These are phyloP conservation scores for Ictalurus punctatus DNA, from an alignment of 2,113 vertebrate genomes.

Conservation along the genomic window DNA sequence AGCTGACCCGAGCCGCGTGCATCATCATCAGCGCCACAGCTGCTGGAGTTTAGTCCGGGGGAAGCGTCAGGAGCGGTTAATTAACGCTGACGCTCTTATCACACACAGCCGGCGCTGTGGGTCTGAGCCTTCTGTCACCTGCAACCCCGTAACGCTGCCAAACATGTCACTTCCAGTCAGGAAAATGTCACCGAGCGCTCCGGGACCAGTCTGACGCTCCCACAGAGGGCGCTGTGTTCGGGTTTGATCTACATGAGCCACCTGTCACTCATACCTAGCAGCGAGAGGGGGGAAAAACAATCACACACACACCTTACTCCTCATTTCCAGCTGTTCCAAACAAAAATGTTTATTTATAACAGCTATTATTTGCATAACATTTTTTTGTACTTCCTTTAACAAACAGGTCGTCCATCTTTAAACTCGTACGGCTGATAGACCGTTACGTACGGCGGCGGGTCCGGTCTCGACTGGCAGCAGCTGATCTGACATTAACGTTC, in stretches of 20 bases:
- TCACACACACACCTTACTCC: neutral
- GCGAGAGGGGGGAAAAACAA: too few relatives aligned
- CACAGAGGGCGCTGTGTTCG: neutral
- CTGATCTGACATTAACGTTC: too few relatives aligned
- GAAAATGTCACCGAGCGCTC: neutral
- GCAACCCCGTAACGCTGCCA: neutral
- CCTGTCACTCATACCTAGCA: slow-evolving; percentile 1
- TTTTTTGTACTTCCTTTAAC: neutral
- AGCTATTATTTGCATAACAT: neutral
- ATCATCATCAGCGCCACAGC: neutral
- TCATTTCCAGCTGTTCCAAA: neutral
- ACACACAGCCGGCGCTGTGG: neutral
- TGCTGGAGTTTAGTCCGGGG: neutral
- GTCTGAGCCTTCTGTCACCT: neutral
- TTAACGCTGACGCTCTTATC: neutral
- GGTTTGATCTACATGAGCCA: slow-evolving; percentile 14
- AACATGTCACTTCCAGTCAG: slow-evolving; percentile 21
- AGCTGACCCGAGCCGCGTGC: neutral
- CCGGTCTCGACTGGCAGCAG: too few relatives aligned
- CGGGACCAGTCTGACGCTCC: slow-evolving; percentile 6
- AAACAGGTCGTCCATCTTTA: neutral
- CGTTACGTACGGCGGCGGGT: neutral
- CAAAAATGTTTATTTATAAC: neutral
- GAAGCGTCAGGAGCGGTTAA: neutral
- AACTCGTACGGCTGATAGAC: neutral